Evolutionary conservation across 2,888 invertebrate species (phyloP).

Genomic region (Cryptocheilus praepositus): DNA sequence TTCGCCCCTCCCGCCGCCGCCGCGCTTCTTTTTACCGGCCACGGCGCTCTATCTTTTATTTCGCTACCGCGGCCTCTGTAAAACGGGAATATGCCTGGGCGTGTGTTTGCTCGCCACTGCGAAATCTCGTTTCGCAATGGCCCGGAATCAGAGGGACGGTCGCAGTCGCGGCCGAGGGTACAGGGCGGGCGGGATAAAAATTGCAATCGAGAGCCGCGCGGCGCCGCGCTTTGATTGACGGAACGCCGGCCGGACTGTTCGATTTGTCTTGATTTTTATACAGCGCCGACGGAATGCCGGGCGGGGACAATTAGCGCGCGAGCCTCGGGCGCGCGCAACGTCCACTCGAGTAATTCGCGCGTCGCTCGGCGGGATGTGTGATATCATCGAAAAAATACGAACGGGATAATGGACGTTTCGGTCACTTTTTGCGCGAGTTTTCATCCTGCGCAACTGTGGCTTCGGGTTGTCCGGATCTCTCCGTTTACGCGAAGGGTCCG

Average conservation of each 20-base stretch:
- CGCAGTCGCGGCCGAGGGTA: background rate
- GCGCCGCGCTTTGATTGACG: slow-evolving; percentile 37
- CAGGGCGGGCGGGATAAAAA: slow-evolving; percentile 33
- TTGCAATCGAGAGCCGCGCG: slow-evolving; percentile 39
- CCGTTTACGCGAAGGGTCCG: too few species aligned
- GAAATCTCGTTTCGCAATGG: slow-evolving; percentile 33
- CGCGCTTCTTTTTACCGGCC: too few species aligned
- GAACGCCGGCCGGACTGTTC: slow-evolving; percentile 18
- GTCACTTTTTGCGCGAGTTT: too few species aligned
- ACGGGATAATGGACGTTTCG: too few species aligned
- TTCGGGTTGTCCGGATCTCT: too few species aligned
- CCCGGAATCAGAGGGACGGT: slow-evolving; percentile 5
- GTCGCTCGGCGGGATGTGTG: too few species aligned
- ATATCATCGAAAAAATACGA: too few species aligned
- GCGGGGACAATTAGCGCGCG: background rate
- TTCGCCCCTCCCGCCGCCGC: background rate
- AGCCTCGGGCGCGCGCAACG: too few species aligned
- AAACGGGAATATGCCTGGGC: slow-evolving; percentile 35
- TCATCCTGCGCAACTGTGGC: too few species aligned
- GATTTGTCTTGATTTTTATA: slow-evolving; percentile 14
- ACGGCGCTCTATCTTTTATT: slow-evolving; percentile 11
- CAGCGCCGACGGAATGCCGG: background rate
- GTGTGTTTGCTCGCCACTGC: slow-evolving; percentile 34
- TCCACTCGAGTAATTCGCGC: too few species aligned
- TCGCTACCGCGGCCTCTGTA: slow-evolving; percentile 13